Evolutionary conservation across 2,113 vertebrate species (phyloP), one percentile per base, ranked within the genome.

Genomic region (Sylvietta virens): DNA sequence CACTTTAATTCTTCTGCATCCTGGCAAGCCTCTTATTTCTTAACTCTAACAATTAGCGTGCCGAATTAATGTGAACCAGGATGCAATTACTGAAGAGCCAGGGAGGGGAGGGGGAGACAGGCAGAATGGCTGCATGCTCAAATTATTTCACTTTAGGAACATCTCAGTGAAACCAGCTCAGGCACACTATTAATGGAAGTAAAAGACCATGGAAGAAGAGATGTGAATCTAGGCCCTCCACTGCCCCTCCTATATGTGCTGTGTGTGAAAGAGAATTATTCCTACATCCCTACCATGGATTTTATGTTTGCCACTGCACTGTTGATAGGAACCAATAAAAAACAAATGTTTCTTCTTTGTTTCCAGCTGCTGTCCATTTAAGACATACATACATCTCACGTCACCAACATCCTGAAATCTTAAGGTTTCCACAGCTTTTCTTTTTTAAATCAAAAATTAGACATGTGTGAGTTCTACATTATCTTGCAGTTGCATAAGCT

Each of bases 1-100:
- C 88, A 90, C 84, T 87, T 87, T 72, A 95, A 88, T 88, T 93
- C 64, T 80, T 70, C 65, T 77, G 37, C 85, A 74, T 62, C 90
- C 78, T 92, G 90, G 56, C 92, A 94, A 86, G 80, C 71, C 74
- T 92, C 90, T 88, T 74, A 48, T 73, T 95, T 83, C 93, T 83
- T 54, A 89, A 79, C 70, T 92, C 70, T 48, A 94, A 85, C 71
- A 94, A 96, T 93, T 85, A 95, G 71, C 44, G 13, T 2, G 7
- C 56, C 20, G 40, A 87, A 62, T 47, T 66, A 82, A 73, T 64
- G 50, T 13, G 70, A 96, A 91, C 78, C 78, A 76, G 85, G 88
- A 91, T 69, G 57, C 71, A 90, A 88, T 79, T 88, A 95, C 69
- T n/a, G 73, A 79, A 85, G 44, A 87, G 73, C 57, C 4, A 2